phyloP scores from a whole-genome alignment of 2,113 vertebrate genomes.

The Cyanoderma ruficeps region DNA sequence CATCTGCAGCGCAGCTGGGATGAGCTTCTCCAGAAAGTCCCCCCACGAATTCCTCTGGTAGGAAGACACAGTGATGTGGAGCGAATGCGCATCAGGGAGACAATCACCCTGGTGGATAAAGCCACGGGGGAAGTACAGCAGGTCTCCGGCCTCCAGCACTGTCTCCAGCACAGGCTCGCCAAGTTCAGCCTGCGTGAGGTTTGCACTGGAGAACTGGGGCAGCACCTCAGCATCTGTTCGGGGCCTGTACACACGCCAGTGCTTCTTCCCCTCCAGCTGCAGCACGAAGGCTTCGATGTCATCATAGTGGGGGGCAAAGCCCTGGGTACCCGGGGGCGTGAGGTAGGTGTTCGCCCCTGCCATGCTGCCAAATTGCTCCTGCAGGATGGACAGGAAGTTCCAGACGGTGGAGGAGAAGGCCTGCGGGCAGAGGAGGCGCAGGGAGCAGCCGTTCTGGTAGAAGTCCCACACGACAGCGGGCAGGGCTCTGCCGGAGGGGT shows the following conservation, averaged over 20 bases:
- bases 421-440: constrained; percentile 92
- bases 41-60: constrained; percentile 96
- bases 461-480: constrained; percentile 90
- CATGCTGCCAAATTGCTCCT: constrained; percentile 95
- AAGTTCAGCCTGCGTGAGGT: constrained; percentile 84
- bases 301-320: constrained; percentile 97
- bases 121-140: constrained; percentile 94
- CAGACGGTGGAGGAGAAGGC: constrained; percentile 87
- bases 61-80: constrained; percentile 94
- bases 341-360: constrained; percentile 92
- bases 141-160: constrained; percentile 88
- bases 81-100: constrained; percentile 84
- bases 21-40: constrained; percentile 86
- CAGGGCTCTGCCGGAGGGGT: constrained; percentile 86
- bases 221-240: constrained; percentile 70
- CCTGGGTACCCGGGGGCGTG: constrained; percentile 90
- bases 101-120: constrained; percentile 94
- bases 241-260: constrained; percentile 92
- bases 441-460: constrained; percentile 90
- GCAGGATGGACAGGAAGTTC: constrained; percentile 90
- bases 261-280: constrained; percentile 95
- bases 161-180: constrained; percentile 88
- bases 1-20: constrained; percentile 88
- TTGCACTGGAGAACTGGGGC: constrained; percentile 74
- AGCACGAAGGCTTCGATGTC: constrained; percentile 97